A percentile compares a stretch with the other conserved stretches of the same genome.
phyloP scores from a whole-genome alignment of 1,140 invertebrate species.

The Physella acuta region DNA sequence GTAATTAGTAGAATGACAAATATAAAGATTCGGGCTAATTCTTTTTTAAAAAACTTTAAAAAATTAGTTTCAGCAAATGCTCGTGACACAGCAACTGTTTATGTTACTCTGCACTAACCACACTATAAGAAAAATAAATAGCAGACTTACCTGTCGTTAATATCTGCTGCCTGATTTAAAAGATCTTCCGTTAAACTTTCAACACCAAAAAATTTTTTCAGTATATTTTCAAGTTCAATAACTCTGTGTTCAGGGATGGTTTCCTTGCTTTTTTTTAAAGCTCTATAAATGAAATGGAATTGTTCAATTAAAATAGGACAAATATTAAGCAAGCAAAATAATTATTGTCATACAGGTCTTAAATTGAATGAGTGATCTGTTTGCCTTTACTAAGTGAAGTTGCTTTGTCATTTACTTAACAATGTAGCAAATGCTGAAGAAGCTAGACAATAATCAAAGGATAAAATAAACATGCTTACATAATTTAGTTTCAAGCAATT shows the following conservation, averaged over 20 bases:
- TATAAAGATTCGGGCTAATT: no score
- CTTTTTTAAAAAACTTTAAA: no score
- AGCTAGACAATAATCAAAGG: no score
- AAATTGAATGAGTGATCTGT: not conserved
- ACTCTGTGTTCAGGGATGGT: constrained; percentile 65
- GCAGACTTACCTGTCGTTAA: constrained; percentile 53
- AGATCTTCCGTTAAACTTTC: constrained; percentile 50
- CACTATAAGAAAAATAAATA: no score
- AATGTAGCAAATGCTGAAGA: no score
- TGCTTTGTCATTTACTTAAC: no score
- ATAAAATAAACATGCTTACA: no score
- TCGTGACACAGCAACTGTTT: no score
- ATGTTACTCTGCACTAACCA: no score
- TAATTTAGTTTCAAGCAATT: not conserved
- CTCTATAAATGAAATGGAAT: constrained; percentile 56
- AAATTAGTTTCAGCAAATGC: no score
- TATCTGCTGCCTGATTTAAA: constrained; percentile 45
- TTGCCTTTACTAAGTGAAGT: no score
- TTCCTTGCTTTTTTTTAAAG: constrained; percentile 62
- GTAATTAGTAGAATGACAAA: no score
- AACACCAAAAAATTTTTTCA: constrained; percentile 53
- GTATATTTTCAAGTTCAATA: constrained; percentile 54
- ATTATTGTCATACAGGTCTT: not conserved
- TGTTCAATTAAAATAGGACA: not conserved
- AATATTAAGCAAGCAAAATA: not conserved